A percentile compares a stretch with the other conserved stretches of the same genome.
Conservation (phyloP, 2,797 vertebrate species). For the Pantherophis vulpinus region DNA sequence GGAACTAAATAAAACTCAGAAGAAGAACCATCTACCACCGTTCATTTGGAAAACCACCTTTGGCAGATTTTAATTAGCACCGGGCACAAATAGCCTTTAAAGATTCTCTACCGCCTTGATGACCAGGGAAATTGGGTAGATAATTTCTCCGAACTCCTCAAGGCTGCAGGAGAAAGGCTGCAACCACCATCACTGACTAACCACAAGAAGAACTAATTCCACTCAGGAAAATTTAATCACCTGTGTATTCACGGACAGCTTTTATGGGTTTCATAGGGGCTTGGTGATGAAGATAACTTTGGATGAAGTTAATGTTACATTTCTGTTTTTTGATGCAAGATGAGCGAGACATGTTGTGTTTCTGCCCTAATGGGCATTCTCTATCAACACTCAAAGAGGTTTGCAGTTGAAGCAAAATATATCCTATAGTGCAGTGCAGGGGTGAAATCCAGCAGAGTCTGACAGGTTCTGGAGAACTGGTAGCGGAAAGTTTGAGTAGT, state of each 20-base stretch:
- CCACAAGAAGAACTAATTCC: not conserved
- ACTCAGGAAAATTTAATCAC: not conserved
- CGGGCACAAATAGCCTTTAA: not conserved
- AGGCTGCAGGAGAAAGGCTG: not conserved
- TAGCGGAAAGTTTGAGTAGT: no score
- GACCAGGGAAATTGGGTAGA: not conserved
- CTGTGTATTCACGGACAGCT: not conserved
- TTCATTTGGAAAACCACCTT: not conserved
- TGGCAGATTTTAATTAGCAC: not conserved
- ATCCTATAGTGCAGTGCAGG: not conserved
- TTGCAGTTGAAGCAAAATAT: not conserved
- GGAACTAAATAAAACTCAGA: not conserved
- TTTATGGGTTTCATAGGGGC: not conserved
- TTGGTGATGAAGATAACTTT: not conserved
- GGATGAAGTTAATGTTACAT: not conserved
- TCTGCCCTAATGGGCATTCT: not conserved
- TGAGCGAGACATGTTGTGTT: not conserved
- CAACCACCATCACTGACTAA: not conserved
- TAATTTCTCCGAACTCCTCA: not conserved
- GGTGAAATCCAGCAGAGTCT: no score
- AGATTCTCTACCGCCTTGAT: not conserved
- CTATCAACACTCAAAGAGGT: not conserved
- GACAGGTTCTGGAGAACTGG: no score
- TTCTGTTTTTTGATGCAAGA: not conserved
- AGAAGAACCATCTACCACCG: not conserved